Conservation (phyloP, 2,797 vertebrate species). For the Furcifer pardalis region DNA sequence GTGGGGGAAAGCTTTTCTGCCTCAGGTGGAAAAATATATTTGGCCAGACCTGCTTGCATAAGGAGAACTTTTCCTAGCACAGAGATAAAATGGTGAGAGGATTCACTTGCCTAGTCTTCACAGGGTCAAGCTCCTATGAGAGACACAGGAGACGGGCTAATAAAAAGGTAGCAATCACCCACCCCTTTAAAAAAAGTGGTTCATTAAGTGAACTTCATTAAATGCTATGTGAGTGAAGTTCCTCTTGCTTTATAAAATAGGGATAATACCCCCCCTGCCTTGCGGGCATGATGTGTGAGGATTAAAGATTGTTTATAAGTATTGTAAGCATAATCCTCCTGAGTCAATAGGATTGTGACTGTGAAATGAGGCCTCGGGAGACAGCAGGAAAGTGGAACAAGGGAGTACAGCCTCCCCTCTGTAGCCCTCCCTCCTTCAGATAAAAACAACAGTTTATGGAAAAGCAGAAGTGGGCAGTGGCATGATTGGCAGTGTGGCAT, state of each 20-base stretch:
- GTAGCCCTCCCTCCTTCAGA: not conserved
- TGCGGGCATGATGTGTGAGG: conserved; percentile 11
- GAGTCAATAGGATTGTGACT: conserved; percentile 46
- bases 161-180: not conserved
- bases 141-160: not conserved
- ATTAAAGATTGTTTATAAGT: conserved; percentile 52
- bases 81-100: not conserved
- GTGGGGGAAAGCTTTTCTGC: too few species aligned
- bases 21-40: too few species aligned
- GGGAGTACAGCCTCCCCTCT: not conserved
- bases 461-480: not conserved
- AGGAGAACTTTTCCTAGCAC: not conserved
- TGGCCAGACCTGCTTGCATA: not conserved
- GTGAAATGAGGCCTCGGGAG: conserved; percentile 39
- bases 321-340: conserved; percentile 60
- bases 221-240: not conserved
- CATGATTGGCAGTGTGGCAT: too few species aligned
- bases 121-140: not conserved
- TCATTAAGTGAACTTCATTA: not conserved
- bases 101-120: not conserved
- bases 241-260: rapidly evolving
- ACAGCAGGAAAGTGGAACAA: conserved; percentile 48
- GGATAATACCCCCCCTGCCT: not conserved
- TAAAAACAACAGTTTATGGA: not conserved
- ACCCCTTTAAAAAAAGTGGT: too few species aligned